phyloP scores from a whole-genome alignment of 2,113 vertebrate species.

The Oriolus oriolus region DNA sequence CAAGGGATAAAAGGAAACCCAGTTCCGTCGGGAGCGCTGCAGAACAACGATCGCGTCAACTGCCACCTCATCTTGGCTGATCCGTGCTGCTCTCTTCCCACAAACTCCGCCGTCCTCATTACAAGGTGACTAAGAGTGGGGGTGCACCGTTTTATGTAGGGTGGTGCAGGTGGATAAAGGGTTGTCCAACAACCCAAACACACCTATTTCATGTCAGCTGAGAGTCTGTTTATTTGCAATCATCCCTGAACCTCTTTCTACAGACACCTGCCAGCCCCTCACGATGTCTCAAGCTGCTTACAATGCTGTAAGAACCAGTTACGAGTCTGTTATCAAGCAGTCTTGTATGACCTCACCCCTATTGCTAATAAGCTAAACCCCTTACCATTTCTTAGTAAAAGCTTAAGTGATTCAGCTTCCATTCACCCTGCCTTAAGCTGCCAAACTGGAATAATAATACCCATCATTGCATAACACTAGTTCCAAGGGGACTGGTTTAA shows the following conservation, averaged over 20 bases:
- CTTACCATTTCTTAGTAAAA: constrained; percentile 43
- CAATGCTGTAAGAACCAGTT: background rate
- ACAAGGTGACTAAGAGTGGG: background rate
- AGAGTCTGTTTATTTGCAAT: background rate
- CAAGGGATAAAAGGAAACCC: background rate
- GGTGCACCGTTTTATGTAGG: background rate
- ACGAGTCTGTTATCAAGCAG: background rate
- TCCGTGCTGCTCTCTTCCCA: background rate
- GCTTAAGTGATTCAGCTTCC: constrained; percentile 30
- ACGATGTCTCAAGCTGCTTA: background rate
- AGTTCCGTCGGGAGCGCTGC: accelerated
- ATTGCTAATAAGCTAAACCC: constrained; percentile 4
- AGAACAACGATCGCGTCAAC: accelerated
- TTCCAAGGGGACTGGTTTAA: constrained; percentile 8
- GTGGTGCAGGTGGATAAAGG: background rate
- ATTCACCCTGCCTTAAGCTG: constrained; percentile 30
- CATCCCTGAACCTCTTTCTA: background rate
- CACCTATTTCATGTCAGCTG: background rate
- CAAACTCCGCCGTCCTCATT: background rate
- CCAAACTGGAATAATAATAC: constrained; percentile 38
- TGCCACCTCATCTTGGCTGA: background rate
- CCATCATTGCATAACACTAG: constrained; percentile 25
- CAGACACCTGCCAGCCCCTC: background rate
- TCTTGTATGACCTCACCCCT: background rate
- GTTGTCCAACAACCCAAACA: background rate